Evolutionary conservation across 2,888 invertebrate species (phyloP), one percentile per base, ranked within the genome.

Genomic region (Drosophila subquinaria): DNA sequence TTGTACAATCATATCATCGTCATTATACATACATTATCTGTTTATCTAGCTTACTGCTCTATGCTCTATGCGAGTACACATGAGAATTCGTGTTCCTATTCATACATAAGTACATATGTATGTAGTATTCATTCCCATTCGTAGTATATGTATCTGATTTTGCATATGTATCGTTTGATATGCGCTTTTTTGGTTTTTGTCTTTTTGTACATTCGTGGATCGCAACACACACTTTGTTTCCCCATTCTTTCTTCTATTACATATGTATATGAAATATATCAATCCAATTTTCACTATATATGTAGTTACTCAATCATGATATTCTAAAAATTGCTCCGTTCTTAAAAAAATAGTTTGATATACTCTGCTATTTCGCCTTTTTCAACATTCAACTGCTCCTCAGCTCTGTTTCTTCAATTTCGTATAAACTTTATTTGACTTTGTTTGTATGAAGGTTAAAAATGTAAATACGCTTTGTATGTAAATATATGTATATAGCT

Each of bases 311-410:
- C 43, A 33, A 35, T 51, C 67, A 17, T 59, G 42, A 45, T 63
- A 30, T 66, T 56, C 45, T 51, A 65, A 63, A 71, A 71, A 68
- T 57, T 69, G 62, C 40, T 72, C 23, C 59, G 57, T 64, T 59
- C 51, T 50, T 79, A 81, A 56, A 83, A 83, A 83, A 87, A 81
- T 77, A 77, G 51, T 66, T 74, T 57, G 27, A 64, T 78, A 57
- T 60, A 60, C 36, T 63, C 17, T n/a, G 42, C 47, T 27, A 38
- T 43, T 50, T 30, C 33, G 15, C 20, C 33, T 36, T 23, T 8
- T 15, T 40, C 17, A 11, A 6, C 38, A 27, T 23, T 38, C 13
- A n/a, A 45, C 45, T 45, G 45, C 13, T 8, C 11, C 11, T 9
- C 23, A 42, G 17, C 42, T 20, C 17, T 20, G 15, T 45, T 38